These are phyloP conservation scores for Boulengeromyrus knoepffleri DNA, from an alignment of 2,113 vertebrate genomes.

Conservation along the genomic window DNA sequence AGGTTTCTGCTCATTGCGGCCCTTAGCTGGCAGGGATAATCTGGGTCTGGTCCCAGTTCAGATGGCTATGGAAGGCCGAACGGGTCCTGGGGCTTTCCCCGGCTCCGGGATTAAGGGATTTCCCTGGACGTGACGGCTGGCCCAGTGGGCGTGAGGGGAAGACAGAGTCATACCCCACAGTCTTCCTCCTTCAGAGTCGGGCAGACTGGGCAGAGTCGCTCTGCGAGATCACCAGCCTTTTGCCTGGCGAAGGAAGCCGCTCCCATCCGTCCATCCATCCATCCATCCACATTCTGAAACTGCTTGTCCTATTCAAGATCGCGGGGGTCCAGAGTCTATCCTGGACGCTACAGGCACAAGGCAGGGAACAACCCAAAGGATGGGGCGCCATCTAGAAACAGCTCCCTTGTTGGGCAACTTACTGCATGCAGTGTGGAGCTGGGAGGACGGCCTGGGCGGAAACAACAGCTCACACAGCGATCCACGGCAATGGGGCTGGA, in stretches of 20 bases:
- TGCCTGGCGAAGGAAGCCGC: neutral
- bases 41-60: neutral
- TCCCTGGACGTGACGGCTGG: neutral
- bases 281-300: neutral
- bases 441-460: neutral
- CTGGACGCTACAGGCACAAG: neutral
- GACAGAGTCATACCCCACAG: neutral
- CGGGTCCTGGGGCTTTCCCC: neutral
- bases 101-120: neutral
- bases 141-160: neutral
- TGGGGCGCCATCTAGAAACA: neutral
- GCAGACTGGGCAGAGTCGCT: neutral
- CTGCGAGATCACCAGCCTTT: neutral
- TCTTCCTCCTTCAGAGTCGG: neutral
- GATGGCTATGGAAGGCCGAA: neutral
- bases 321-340: neutral
- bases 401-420: neutral
- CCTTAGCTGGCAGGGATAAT: conserved; percentile 23
- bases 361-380: neutral
- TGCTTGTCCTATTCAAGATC: neutral
- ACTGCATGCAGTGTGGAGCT: neutral
- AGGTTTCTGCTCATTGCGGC: conserved; percentile 22
- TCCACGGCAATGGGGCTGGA: neutral
- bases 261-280: neutral
- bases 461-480: neutral